These are phyloP conservation scores for Leptoteleia sp. DNA, from an alignment of 1,140 invertebrate genomes.

Conservation along the genomic window DNA sequence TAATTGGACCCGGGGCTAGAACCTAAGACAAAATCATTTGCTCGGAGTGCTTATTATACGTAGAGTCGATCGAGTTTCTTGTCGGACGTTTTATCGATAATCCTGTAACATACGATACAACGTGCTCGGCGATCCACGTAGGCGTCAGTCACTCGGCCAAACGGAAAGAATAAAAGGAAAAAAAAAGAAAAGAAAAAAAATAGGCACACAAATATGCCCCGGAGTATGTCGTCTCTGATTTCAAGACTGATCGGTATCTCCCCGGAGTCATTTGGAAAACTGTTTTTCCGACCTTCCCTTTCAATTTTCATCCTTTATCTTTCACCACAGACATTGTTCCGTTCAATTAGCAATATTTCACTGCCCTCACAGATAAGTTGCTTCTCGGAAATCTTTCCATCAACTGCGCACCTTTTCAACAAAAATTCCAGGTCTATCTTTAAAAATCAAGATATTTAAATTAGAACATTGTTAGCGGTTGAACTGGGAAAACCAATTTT, in stretches of 20 bases:
- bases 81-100: slow-evolving; percentile 65
- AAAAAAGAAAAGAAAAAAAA: too few relatives aligned
- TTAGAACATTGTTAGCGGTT: slow-evolving; percentile 8
- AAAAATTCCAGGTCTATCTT: slow-evolving; percentile 21
- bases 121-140: slow-evolving; percentile 48
- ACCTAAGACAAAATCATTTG: slow-evolving; percentile 51
- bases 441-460: slow-evolving; percentile 10
- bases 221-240: slow-evolving; percentile 40
- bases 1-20: slow-evolving; percentile 38
- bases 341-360: slow-evolving; percentile 50
- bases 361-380: slow-evolving; percentile 15
- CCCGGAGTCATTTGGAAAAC: slow-evolving; percentile 14
- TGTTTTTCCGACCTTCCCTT: slow-evolving; percentile 19
- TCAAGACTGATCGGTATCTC: slow-evolving; percentile 53
- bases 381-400: slow-evolving; percentile 22
- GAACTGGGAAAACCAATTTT: background rate
- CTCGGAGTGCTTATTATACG: slow-evolving; percentile 34
- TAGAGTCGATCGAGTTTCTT: slow-evolving; percentile 44
- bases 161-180: too few relatives aligned
- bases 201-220: slow-evolving; percentile 12
- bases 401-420: slow-evolving; percentile 6
- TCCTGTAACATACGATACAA: slow-evolving; percentile 64
- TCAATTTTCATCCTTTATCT: slow-evolving; percentile 22
- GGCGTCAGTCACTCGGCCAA: slow-evolving; percentile 56
- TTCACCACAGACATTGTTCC: background rate